Percentiles rank a stretch among this genome's conserved stretches.
These are phyloP conservation scores for Zosterops japonicus DNA, from an alignment of 2,113 vertebrate species.

Conservation along the genomic window DNA sequence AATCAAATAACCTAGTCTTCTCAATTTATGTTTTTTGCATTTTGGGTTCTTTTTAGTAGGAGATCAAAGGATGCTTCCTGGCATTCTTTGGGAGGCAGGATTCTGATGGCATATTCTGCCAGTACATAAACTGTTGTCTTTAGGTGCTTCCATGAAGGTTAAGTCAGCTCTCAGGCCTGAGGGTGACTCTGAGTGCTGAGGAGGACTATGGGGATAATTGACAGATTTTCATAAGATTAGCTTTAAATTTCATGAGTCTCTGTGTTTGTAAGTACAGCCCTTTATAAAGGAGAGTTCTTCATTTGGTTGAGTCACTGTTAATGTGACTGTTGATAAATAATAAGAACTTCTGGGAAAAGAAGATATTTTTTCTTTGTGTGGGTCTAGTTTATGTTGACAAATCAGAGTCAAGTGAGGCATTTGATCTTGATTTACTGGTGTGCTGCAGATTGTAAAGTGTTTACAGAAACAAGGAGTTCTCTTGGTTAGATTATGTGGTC, in stretches of 20 bases:
- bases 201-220: neutral
- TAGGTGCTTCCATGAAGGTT: neutral
- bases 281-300: neutral
- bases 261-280: neutral
- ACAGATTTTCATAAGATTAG: neutral
- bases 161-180: neutral
- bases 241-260: neutral
- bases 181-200: neutral
- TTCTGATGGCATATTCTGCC: neutral
- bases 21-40: neutral
- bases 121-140: neutral
- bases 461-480: neutral
- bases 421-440: neutral
- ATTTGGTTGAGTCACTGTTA: neutral
- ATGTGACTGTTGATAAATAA: neutral
- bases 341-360: neutral
- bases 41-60: neutral
- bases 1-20: slow-evolving; percentile 16
- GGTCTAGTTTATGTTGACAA: neutral
- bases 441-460: neutral
- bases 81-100: neutral
- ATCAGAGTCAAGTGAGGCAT: accelerated
- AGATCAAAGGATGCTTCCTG: slow-evolving; percentile 11
- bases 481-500: neutral
- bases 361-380: neutral